These are phyloP conservation scores for Athalia cordata DNA, from an alignment of 2,888 invertebrate species.

Conservation along the genomic window DNA sequence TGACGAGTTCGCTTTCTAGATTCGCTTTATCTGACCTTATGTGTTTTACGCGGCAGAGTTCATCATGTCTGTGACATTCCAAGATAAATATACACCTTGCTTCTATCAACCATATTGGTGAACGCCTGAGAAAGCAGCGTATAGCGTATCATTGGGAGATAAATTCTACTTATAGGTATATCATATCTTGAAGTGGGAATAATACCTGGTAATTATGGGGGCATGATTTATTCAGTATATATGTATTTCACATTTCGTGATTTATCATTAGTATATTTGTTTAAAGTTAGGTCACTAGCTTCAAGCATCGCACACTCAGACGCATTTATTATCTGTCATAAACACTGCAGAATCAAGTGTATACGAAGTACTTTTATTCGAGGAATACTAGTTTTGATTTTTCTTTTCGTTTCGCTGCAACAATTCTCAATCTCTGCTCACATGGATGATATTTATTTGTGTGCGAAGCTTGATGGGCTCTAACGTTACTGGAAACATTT, in stretches of 20 bases:
- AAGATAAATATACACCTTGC: background rate
- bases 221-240: conserved; percentile 22
- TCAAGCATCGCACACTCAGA: background rate
- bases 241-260: conserved; percentile 22
- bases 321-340: background rate
- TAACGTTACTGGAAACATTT: conserved; percentile 15
- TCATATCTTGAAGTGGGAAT: conserved; percentile 30
- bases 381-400: background rate
- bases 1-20: no score
- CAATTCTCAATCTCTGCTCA: background rate
- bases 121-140: background rate
- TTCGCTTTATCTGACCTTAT: no score
- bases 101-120: background rate
- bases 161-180: conserved; percentile 28
- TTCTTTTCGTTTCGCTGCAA: background rate
- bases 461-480: conserved; percentile 6
- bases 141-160: background rate
- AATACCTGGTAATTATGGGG: conserved; percentile 18
- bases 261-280: conserved; percentile 15
- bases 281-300: conserved; percentile 29
- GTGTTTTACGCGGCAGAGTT: no score
- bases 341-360: background rate
- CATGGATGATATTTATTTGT: background rate
- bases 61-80: background rate
- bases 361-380: background rate